A percentile compares a stretch with the other conserved stretches of the same genome.
Conservation (phyloP, 2,888 invertebrate genomes). For the Diaperis boleti region DNA sequence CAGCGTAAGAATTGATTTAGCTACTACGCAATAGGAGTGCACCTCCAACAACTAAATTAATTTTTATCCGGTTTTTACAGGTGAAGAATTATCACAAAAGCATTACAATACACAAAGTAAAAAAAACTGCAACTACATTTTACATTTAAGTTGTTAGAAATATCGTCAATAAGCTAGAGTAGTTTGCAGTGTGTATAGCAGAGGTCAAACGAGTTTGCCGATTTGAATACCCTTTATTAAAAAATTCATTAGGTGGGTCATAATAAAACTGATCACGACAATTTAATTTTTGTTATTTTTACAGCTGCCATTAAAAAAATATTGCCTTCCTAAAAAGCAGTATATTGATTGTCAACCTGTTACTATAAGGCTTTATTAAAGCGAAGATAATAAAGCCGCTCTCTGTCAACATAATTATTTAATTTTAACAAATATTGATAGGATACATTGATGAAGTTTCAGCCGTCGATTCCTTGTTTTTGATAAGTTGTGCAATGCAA, state of each 20-base stretch:
- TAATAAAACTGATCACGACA: too few species aligned
- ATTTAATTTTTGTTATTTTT: slow-evolving; percentile 23
- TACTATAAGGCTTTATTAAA: slow-evolving; percentile 41
- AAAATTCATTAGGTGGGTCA: neutral
- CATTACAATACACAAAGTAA: too few species aligned
- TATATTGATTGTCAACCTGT: slow-evolving; percentile 39
- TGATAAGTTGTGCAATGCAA: neutral
- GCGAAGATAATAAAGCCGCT: slow-evolving; percentile 48
- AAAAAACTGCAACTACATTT: too few species aligned
- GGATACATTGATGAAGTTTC: slow-evolving; percentile 47
- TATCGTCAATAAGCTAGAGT: too few species aligned
- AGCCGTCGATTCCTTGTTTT: slow-evolving; percentile 21
- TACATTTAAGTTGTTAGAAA: too few species aligned
- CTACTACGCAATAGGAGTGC: neutral
- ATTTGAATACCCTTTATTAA: neutral
- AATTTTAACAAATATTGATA: slow-evolving; percentile 52
- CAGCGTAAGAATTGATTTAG: slow-evolving; percentile 5
- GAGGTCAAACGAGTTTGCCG: too few species aligned
- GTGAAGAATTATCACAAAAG: too few species aligned
- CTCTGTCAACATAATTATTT: slow-evolving; percentile 50
- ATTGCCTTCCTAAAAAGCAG: slow-evolving; percentile 25
- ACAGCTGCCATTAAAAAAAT: slow-evolving; percentile 30
- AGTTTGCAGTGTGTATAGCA: too few species aligned
- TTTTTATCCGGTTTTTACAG: too few species aligned
- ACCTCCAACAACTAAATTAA: neutral